phyloP scores from a whole-genome alignment of 1,140 invertebrate genomes.

The Neuroterus valhalla region DNA sequence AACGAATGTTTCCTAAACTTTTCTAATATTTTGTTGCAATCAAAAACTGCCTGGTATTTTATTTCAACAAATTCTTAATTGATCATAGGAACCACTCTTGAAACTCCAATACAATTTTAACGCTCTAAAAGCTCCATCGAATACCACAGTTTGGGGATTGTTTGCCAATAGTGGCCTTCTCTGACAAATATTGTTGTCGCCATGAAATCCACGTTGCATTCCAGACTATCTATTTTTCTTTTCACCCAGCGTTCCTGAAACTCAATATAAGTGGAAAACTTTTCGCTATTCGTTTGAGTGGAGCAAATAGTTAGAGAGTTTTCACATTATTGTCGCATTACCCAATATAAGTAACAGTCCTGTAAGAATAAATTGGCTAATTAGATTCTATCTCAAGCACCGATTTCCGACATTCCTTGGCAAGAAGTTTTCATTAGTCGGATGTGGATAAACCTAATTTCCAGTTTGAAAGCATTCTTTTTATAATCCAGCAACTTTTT shows the following conservation, averaged over 20 bases:
- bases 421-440: conserved; percentile 21
- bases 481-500: background rate
- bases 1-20: no score
- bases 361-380: conserved; percentile 27
- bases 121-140: background rate
- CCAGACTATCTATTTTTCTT: conserved; percentile 13
- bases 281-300: conserved; percentile 28
- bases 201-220: conserved; percentile 13
- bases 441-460: conserved; percentile 29
- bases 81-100: background rate
- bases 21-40: no score
- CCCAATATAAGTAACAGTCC: conserved; percentile 25
- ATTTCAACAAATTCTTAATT: background rate
- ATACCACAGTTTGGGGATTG: conserved; percentile 1
- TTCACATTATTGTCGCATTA: conserved; percentile 31
- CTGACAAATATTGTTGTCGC: conserved; percentile 23
- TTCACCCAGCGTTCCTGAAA: background rate
- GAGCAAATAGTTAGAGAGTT: conserved; percentile 26
- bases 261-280: conserved; percentile 29
- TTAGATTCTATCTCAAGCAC: conserved; percentile 27
- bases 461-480: background rate
- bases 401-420: conserved; percentile 27
- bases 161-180: conserved; percentile 9
- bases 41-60: no score
- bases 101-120: background rate